Evolutionary conservation across 1,140 invertebrate species (phyloP), one percentile per base, ranked within the genome.

Genomic region (Tetramorium alpestre): DNA sequence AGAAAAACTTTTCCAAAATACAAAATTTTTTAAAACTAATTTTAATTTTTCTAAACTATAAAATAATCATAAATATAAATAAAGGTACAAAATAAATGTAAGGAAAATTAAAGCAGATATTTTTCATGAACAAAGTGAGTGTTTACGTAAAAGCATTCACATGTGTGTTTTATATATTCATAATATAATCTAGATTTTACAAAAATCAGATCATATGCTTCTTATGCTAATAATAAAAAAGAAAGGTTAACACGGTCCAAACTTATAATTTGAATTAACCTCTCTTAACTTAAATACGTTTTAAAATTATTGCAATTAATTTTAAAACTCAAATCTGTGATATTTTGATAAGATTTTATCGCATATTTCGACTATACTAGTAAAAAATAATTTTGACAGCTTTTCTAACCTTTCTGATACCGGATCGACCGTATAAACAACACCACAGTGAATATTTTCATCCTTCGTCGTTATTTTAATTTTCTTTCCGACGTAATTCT

Each of bases 391-490:
- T 51, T 54, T 33, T 13, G 18, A 65, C 28, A 25, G 1, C 33
- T 65, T 85, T 85, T 62, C 91, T 94, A 92, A 95, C 95, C 94
- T 95, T 78, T 95, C 93, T 4, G 95, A 95, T 51, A 95, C 94
- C 4, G 95, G 95, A 86, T 95, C 95, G 7, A 95, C 86, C 0
- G 95, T 95, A 80, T 95, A 95, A 78, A 94, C 91, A 75, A 94
- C 87, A 18, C 95, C 95, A 49, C 77, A 90, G 72, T 93, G 87
- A 8, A 90, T 41, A 28, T 73, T 90, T 7, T 80, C 87, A 85
- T 95, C 93, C 54, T 93, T 90, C 0, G 92, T 93, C 78, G 77
- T 93, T 47, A 95, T 90, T 6, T 77, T 90, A 25, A 94, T 91
- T 75, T 87, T 80, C 80, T 93, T 94, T 33, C 94, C 94, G 0